Percentiles rank a stretch among this genome's conserved stretches.
Evolutionary conservation across 2,888 invertebrate species (phyloP).

Genomic region (Drosophila differens): DNA sequence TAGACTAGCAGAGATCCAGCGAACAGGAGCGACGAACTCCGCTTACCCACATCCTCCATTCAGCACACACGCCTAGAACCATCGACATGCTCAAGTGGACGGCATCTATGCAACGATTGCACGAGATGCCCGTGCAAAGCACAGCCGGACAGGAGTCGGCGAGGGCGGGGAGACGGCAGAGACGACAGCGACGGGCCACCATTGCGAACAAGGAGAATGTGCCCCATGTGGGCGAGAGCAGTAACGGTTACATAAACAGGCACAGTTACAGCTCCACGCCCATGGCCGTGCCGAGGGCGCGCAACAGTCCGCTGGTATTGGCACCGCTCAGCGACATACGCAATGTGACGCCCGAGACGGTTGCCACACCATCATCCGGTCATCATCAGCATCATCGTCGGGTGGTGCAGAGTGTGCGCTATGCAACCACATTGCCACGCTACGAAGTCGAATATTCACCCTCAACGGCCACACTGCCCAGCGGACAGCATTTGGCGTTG

Average conservation of each 20-base stretch:
- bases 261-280: conserved; percentile 80
- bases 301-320: conserved; percentile 78
- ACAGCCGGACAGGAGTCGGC: neutral
- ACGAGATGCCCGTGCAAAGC: conserved; percentile 45
- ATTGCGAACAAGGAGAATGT: conserved; percentile 83
- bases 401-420: conserved; percentile 62
- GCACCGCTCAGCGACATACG: conserved; percentile 80
- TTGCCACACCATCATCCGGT: conserved; percentile 27
- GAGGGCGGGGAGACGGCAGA: conserved; percentile 54
- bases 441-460: conserved; percentile 85
- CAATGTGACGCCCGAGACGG: conserved; percentile 73
- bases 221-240: conserved; percentile 30
- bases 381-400: neutral
- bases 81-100: conserved; percentile 84
- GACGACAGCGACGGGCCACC: conserved; percentile 77
- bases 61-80: neutral
- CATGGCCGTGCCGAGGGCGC: conserved; percentile 54
- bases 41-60: conserved; percentile 10
- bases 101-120: conserved; percentile 77
- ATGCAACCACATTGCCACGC: conserved; percentile 84
- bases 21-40: conserved; percentile 27
- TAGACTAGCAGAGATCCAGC: conserved; percentile 12
- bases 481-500: conserved; percentile 82
- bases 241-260: neutral
- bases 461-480: conserved; percentile 64